Evolutionary conservation across 1,140 invertebrate species (phyloP), one percentile per base, ranked within the genome.

Genomic region (Leptinotarsa defecta): DNA sequence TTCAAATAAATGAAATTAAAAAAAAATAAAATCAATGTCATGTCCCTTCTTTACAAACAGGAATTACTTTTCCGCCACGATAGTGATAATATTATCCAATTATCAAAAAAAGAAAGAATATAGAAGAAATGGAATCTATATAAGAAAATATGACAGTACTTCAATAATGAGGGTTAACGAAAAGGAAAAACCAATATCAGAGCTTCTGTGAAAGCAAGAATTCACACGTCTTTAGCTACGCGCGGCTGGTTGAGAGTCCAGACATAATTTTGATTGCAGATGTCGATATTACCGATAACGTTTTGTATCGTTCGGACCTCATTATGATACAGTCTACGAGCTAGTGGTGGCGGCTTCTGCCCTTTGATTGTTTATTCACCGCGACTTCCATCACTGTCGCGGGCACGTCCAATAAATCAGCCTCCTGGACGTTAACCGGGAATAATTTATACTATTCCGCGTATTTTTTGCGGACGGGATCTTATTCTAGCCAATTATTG

Each of bases 321-420:
- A 81, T 81, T 81, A 81, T 79, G 76, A 67, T 73, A 77, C 69
- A 71, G 69, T 71, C 69, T 24, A 64, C 72, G 72, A 71, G 68
- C 64, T 75, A 68, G 71, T 73, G 68, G 52, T 79, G 73, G 64
- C 78, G 77, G 73, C 74, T 57, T 52, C 73, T 70, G 71, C 75
- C 77, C 79, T 82, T 81, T 81, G 81, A 82, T 82, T 81, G 77
- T 82, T 82, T 82, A 82, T 82, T 81, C 81, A 74, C 81, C 78
- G 79, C 81, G 77, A 76, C 78, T 82, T 82, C 81, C 80, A 82
- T 82, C 81, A 82, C 81, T 82, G 81, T 82, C 81, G 72, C 52
- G 72, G 74, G 68, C 48, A 74, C 74, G 79, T 81, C 79, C 77
- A 75, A 82, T 82, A 82, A 82, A 82, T 82, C 81, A 81, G 79